These are phyloP conservation scores for Megalops atlanticus DNA, from an alignment of 2,113 vertebrate species.

Conservation along the genomic window DNA sequence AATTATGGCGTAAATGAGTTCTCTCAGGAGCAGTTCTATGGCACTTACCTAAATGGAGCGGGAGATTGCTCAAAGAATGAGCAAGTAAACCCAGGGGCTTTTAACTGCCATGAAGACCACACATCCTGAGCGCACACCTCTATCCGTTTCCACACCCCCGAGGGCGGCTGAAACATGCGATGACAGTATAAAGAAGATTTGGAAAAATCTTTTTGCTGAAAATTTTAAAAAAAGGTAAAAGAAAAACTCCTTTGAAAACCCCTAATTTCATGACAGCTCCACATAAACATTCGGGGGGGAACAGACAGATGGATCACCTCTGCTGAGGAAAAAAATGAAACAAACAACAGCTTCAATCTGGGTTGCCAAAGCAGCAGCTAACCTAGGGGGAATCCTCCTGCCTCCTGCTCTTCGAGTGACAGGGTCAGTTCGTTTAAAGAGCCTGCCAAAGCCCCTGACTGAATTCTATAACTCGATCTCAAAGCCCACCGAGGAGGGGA, in stretches of 20 bases:
- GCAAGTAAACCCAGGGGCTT: not conserved
- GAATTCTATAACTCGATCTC: conserved; percentile 52
- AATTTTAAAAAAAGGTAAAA: too few relatives aligned
- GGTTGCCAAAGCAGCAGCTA: not conserved
- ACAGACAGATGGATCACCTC: not conserved
- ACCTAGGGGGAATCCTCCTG: not conserved
- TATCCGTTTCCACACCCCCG: too few relatives aligned
- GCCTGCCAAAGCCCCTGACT: conserved; percentile 27
- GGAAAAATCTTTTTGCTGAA: too few relatives aligned
- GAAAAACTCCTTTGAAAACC: not conserved
- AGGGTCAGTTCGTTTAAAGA: not conserved
- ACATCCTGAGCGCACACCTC: too few relatives aligned
- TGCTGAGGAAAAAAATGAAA: not conserved
- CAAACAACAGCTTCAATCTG: not conserved
- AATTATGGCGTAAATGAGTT: not conserved
- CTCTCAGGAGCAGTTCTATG: not conserved
- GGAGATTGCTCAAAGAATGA: not conserved
- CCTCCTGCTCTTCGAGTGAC: not conserved
- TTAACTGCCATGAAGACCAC: too few relatives aligned
- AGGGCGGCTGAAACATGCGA: too few relatives aligned
- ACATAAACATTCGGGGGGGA: not conserved
- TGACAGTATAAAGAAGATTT: too few relatives aligned
- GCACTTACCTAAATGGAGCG: not conserved
- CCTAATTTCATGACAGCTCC: not conserved
- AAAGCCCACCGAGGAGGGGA: conserved; percentile 38